These are phyloP conservation scores for Scrobipalpa costella DNA, from an alignment of 2,888 invertebrate species.

Conservation along the genomic window DNA sequence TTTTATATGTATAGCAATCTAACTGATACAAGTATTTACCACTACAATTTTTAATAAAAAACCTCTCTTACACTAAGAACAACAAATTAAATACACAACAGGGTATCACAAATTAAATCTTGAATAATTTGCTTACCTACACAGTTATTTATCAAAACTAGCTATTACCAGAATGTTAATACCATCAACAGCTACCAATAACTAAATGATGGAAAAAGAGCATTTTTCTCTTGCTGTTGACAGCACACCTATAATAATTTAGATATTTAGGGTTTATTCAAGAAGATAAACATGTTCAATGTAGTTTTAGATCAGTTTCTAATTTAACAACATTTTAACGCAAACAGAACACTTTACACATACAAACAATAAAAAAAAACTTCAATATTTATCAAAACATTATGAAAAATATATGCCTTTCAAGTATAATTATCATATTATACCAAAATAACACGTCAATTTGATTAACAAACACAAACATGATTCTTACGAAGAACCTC, in stretches of 20 bases:
- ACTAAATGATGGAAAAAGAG: not conserved
- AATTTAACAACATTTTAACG: not conserved
- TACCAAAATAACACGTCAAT: slow-evolving; percentile 18
- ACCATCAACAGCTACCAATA: not conserved
- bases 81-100: slow-evolving; percentile 22
- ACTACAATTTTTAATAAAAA: slow-evolving; percentile 21
- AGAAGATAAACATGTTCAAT: not conserved
- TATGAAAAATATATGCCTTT: slow-evolving; percentile 22
- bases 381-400: slow-evolving; percentile 20
- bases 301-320: not conserved
- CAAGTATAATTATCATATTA: slow-evolving; percentile 14
- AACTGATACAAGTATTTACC: not conserved
- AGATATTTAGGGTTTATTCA: too few species aligned
- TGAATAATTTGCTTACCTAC: slow-evolving; percentile 19
- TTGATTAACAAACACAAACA: slow-evolving; percentile 33
- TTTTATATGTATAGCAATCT: not conserved
- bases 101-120: slow-evolving; percentile 20
- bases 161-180: not conserved
- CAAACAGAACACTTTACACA: slow-evolving; percentile 2
- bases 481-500: slow-evolving; percentile 32
- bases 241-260: too few species aligned
- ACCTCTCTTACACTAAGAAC: slow-evolving; percentile 21
- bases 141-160: slow-evolving; percentile 5
- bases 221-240: not conserved
- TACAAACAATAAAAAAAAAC: slow-evolving; percentile 16